Evolutionary conservation across 2,797 vertebrate genomes (phyloP), one percentile per base, ranked within the genome.

Genomic region (Remorina albescens): DNA sequence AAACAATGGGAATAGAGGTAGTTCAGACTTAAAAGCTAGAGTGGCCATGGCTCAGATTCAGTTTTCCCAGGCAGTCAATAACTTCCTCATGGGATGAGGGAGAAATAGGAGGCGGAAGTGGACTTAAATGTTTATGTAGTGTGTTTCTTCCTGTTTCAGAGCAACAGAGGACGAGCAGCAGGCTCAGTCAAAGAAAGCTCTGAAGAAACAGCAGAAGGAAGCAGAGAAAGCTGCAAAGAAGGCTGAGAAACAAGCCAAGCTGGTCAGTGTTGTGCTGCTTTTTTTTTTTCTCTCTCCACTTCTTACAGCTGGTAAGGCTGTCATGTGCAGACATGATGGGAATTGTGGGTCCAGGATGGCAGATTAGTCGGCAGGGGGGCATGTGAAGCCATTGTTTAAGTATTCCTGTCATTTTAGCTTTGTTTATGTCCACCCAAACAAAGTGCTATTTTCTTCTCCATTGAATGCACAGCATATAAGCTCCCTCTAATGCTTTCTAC

Each of bases 61-160:
- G 84, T 96, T 96, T 94, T 97, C 95, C 95, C 96, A 97, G 94
- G 94, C 94, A 88, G 94, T 93, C 89, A 90, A 96, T 94, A 95
- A 94, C 95, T 95, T 97, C 95, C 95, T 95, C 4, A 0, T 87
- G 88, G 95, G 95, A 90, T 80, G 73, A 89, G 83, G 87, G 92
- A 92, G 91, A 95, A 95, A 95, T 94, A 93, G 89, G 70, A 75
- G 85, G 68, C 87, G 89, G 91, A 92, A 95, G 95, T 88, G 47
- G 79, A 84, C 82, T 91, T 71, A 67, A 83, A 71, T 91, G 85
- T 90, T 91, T 91, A 86, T 89, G 83, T 76, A 86, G 53, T 87
- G 88, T 68, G 42, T 78, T 74, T 85, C 80, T 94, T 95, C 94
- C 93, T 94, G 91, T 91, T 77, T 28, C 87, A 94, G 95, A 77